phyloP scores from a whole-genome alignment of 2,113 vertebrate species.

The Hippocampus mohnikei region DNA sequence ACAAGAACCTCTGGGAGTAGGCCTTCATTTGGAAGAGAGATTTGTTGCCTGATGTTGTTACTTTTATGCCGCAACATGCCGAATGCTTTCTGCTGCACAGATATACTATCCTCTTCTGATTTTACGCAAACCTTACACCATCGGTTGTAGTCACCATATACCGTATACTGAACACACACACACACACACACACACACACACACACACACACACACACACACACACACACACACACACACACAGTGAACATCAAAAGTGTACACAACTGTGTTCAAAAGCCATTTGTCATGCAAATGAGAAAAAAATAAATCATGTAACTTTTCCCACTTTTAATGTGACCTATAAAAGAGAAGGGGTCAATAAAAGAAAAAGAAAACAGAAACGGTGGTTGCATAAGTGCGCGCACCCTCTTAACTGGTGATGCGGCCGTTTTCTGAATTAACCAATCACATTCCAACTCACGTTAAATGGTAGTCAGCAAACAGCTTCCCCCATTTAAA shows the following conservation, averaged over 20 bases:
- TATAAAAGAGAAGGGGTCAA: neutral
- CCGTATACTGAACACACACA: neutral
- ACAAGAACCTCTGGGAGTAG: slow-evolving; percentile 8
- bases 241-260: neutral
- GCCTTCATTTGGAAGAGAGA: slow-evolving; percentile 1
- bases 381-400: neutral
- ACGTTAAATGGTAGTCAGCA: neutral
- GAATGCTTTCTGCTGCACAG: slow-evolving; percentile 13
- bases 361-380: neutral
- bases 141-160: slow-evolving; percentile 10
- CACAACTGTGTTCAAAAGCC: neutral
- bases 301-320: neutral
- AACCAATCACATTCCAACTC: neutral
- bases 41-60: neutral
- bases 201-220: neutral
- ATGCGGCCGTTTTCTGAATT: no score
- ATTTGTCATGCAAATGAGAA: neutral
- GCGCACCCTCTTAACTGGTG: neutral
- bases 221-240: neutral
- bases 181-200: neutral
- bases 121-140: neutral
- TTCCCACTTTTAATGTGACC: neutral
- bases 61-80: neutral
- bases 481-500: no score
- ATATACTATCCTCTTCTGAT: neutral